Percentiles rank a stretch among this genome's conserved stretches.
phyloP scores from a whole-genome alignment of 1,140 invertebrate species.

The Drosophila lacteicornis region DNA sequence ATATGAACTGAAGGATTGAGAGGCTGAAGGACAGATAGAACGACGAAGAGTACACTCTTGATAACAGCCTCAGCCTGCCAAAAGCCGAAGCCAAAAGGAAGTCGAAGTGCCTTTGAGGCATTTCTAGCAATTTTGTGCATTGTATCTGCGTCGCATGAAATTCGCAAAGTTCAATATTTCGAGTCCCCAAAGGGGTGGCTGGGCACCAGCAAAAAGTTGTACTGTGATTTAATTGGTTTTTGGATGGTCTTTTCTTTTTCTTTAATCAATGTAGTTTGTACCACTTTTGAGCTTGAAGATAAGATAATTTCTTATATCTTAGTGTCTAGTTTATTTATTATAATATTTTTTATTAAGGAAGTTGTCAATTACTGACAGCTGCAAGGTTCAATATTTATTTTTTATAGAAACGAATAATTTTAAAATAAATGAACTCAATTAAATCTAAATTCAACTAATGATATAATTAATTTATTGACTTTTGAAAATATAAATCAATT shows the following conservation, averaged over 20 bases:
- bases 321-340: too few relatives aligned
- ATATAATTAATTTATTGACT: too few relatives aligned
- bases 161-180: slow-evolving; percentile 37
- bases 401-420: too few relatives aligned
- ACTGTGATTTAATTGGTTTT: slow-evolving; percentile 22
- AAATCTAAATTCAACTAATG: too few relatives aligned
- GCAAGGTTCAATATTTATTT: too few relatives aligned
- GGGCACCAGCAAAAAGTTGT: slow-evolving; percentile 10
- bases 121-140: slow-evolving; percentile 15
- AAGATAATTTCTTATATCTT: background rate
- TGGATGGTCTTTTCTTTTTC: background rate
- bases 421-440: too few relatives aligned
- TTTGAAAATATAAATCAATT: too few relatives aligned
- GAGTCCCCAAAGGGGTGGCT: background rate
- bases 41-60: slow-evolving; percentile 11
- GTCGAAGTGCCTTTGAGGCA: slow-evolving; percentile 32
- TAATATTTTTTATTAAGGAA: too few relatives aligned
- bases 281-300: background rate
- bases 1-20: slow-evolving; percentile 45
- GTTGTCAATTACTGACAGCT: too few relatives aligned
- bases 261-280: background rate
- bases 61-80: slow-evolving; percentile 12
- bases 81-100: slow-evolving; percentile 42
- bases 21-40: slow-evolving; percentile 13
- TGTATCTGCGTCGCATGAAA: slow-evolving; percentile 21